Percentiles rank a stretch among this genome's conserved stretches.
Conservation (phyloP, 2,797 vertebrate genomes). For the Galaxias olidus region DNA sequence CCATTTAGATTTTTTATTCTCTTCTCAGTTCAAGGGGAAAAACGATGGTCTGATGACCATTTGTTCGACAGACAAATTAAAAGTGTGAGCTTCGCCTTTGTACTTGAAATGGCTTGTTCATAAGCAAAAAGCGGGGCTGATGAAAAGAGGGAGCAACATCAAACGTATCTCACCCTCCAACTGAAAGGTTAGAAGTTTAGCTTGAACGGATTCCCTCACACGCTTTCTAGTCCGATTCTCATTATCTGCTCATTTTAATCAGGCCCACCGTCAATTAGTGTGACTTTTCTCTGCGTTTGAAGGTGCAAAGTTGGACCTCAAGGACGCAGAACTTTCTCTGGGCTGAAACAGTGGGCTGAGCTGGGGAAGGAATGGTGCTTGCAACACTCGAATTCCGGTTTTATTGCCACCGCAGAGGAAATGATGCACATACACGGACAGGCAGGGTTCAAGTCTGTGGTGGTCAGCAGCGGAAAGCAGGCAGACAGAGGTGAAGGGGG, state of each 20-base stretch:
- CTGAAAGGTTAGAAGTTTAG: conserved; percentile 92
- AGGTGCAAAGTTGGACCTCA: conserved; percentile 85
- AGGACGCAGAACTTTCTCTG: conserved; percentile 78
- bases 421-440: conserved; percentile 59
- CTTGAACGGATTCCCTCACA: conserved; percentile 85
- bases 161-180: conserved; percentile 89
- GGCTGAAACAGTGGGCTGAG: conserved; percentile 24
- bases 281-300: conserved; percentile 78
- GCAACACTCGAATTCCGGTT: conserved; percentile 30
- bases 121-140: conserved; percentile 84
- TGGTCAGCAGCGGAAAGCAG: conserved; percentile 19
- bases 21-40: conserved; percentile 52
- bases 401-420: conserved; percentile 66
- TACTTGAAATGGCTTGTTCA: conserved; percentile 84
- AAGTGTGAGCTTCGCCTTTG: conserved; percentile 86
- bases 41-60: conserved; percentile 67
- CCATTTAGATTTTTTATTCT: conserved; percentile 56
- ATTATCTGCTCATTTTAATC: conserved; percentile 97
- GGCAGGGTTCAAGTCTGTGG: conserved; percentile 48
- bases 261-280: conserved; percentile 89
- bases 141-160: conserved; percentile 94
- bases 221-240: conserved; percentile 88
- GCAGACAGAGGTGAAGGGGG: conserved; percentile 14
- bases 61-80: conserved; percentile 87
- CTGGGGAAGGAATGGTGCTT: conserved; percentile 30